phyloP scores from a whole-genome alignment of 2,797 vertebrate genomes.

The Leucoraja ocellata region DNA sequence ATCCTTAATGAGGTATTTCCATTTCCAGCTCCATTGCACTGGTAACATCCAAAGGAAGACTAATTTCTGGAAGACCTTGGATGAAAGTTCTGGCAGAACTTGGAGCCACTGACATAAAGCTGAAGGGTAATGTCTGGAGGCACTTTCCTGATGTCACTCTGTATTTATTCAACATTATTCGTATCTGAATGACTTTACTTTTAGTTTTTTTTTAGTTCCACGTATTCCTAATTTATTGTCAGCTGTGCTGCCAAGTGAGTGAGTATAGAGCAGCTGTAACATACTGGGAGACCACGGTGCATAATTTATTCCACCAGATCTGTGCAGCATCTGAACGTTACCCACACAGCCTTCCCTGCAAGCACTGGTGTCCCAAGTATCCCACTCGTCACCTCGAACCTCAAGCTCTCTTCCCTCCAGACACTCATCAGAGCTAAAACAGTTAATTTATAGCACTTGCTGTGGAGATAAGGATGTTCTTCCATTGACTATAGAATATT shows the following conservation, averaged over 20 bases:
- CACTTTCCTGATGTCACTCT: too few species aligned
- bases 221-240: background rate
- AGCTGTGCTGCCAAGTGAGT: background rate
- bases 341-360: background rate
- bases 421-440: background rate
- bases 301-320: background rate
- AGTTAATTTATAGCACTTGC: background rate
- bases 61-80: constrained; percentile 73
- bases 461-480: background rate
- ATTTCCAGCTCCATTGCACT: constrained; percentile 73
- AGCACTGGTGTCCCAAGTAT: background rate
- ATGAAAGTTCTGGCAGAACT: constrained; percentile 74
- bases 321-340: background rate
- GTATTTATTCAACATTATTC: background rate
- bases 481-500: background rate
- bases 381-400: background rate
- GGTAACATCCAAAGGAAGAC: constrained; percentile 76
- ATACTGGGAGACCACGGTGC: background rate
- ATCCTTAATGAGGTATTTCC: constrained; percentile 29
- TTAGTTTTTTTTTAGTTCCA: background rate
- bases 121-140: constrained; percentile 69
- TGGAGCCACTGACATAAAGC: constrained; percentile 65
- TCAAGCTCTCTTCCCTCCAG: too few species aligned
- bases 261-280: background rate
- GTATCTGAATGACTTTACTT: background rate